phyloP scores from a whole-genome alignment of 1,140 invertebrate species.

The Caenorhabditis latens region DNA sequence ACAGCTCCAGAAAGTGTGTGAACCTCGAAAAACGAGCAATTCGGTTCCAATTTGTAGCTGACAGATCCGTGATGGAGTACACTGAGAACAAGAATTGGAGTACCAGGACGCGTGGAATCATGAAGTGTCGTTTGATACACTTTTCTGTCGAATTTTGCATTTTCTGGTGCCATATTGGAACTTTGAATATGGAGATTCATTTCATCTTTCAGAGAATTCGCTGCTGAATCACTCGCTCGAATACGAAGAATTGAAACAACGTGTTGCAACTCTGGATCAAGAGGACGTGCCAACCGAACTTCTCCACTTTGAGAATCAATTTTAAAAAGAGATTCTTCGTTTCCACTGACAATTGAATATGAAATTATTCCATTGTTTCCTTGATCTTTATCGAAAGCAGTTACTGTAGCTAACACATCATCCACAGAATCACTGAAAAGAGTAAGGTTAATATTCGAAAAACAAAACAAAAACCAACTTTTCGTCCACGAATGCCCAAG shows the following conservation, averaged over 20 bases:
- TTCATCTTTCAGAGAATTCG: conserved; percentile 34
- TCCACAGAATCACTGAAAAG: conserved; percentile 78
- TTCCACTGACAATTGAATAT: conserved; percentile 85
- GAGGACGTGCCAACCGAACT: conserved; percentile 45
- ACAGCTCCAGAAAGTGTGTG: conserved; percentile 61
- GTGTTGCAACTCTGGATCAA: conserved; percentile 48
- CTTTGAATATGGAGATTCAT: conserved; percentile 24
- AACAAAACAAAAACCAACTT: conserved; percentile 13
- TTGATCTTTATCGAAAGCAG: conserved; percentile 89
- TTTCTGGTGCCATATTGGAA: neutral
- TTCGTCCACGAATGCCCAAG: conserved; percentile 7
- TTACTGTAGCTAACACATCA: conserved; percentile 87
- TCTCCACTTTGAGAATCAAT: conserved; percentile 80
- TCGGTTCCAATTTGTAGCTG: conserved; percentile 50
- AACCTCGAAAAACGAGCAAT: conserved; percentile 61
- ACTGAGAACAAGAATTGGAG: conserved; percentile 37
- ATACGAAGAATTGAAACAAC: conserved; percentile 66
- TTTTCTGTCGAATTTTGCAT: conserved; percentile 45
- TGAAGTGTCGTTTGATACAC: conserved; percentile 54
- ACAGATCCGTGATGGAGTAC: conserved; percentile 34
- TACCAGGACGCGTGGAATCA: conserved; percentile 45
- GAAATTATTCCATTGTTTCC: conserved; percentile 90
- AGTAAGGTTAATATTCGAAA: neutral
- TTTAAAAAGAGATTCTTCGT: conserved; percentile 85
- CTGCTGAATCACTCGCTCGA: conserved; percentile 59